Base-by-base conservation (phyloP, 35 echinoderm and acorn worm species). In the Diadema setosum region DNA sequence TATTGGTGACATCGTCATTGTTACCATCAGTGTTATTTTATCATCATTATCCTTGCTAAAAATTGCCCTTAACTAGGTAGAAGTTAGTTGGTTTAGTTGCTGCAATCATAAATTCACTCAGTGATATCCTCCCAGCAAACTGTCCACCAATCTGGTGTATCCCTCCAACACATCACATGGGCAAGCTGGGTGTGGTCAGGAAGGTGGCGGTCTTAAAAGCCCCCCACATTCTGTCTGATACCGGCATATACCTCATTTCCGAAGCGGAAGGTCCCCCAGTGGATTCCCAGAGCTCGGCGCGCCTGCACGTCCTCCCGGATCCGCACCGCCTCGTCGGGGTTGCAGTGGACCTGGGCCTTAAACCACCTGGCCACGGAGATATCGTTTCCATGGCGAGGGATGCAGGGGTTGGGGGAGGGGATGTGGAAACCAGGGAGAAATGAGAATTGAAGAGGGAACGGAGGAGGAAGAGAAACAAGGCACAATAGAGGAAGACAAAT, bases 231-330 rank as follows among this genome's bases (percentile, higher is more conserved):
- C n/a, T n/a, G n/a, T n/a, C n/a, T n/a, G 48, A 52, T 5, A 49
- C 39, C 52, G 45, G 33, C 15, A 27, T 75, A 61, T 92, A 99
- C 96, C 96, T 99, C 96, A 29, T 91, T 85, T 17, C 84, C 90
- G 14, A 99, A 63, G 48, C 23, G 31, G 43, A 92, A 99, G 23
- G 96, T 99, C 24, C 96, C 96, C 96, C 96, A 99, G 81, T 99
- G 96, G 9, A 99, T 95, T 14, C 89, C 96, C 17, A 99, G 32
- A 1, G 96, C 94, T 32, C 87, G 88, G 48, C 88, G 70, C 11
- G 93, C 89, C 33, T 90, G 46, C 4, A 99, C 56, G 27, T 99
- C 96, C 26, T 82, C 40, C 35, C 95, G 96, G 30, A 99, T 85
- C 43, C 92, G 85, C 9, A 94, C 93, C 23, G 96, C 96, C 65